Evolutionary conservation across 2,797 vertebrate species (phyloP).

Genomic region (Hyperoplus immaculatus): DNA sequence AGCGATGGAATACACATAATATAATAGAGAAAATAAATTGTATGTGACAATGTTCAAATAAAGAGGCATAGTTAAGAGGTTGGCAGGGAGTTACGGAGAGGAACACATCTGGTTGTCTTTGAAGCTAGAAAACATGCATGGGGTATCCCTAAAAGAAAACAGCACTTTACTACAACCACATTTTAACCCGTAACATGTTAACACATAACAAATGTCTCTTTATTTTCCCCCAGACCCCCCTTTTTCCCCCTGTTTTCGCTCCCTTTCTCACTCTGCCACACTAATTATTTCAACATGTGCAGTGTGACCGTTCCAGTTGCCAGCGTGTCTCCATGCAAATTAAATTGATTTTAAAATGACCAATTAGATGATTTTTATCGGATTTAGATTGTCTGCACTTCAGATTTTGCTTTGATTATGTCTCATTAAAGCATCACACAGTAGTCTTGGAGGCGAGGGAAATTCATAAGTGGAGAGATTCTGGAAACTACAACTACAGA

Average conservation of each 20-base stretch:
- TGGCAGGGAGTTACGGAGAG: not conserved
- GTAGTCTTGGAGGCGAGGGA: too few species aligned
- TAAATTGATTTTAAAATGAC: too few species aligned
- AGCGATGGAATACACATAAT: not conserved
- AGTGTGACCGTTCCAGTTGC: constrained; percentile 14
- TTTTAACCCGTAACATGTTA: constrained; percentile 46
- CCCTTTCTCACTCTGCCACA: constrained; percentile 4
- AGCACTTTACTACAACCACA: constrained; percentile 25
- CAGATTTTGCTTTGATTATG: too few species aligned
- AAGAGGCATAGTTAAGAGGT: not conserved
- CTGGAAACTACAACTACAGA: too few species aligned
- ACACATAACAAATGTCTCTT: constrained; percentile 46
- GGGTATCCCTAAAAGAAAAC: constrained; percentile 32
- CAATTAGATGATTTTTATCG: too few species aligned
- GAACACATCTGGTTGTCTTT: constrained; percentile 11
- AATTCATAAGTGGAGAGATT: too few species aligned
- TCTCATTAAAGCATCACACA: too few species aligned
- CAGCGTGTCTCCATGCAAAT: constrained; percentile 1
- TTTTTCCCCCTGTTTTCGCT: constrained; percentile 41
- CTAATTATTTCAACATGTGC: constrained; percentile 63
- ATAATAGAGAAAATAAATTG: not conserved
- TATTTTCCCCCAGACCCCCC: constrained; percentile 31
- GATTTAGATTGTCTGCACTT: too few species aligned
- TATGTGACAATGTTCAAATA: not conserved
- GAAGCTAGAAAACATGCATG: constrained; percentile 10